Evolutionary conservation across 2,888 invertebrate genomes (phyloP), one percentile per base, ranked within the genome.

Genomic region (Drosophila kuntzei): DNA sequence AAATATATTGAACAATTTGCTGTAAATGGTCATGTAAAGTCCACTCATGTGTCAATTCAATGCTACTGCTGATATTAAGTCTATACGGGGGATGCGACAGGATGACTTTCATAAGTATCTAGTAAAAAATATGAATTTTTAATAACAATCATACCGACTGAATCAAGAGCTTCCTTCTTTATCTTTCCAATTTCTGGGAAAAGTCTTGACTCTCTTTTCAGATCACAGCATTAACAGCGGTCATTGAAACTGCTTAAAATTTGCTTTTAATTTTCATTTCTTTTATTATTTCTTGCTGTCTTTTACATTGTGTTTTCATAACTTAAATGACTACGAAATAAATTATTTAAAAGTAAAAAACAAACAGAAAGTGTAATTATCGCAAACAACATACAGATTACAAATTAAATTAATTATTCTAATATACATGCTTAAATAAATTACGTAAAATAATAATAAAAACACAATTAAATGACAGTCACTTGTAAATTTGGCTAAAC

Each of bases 261-360:
- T 0, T 14, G 14, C n/a, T 41, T 39, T 44, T 27, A 2, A 29
- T 54, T 44, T 58, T 53, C 27, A 29, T 46, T 58, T 58, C 34
- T 43, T 69, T 49, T 59, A 60, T 65, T 49, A 37, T 58, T 58
- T 57, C 34, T 50, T 61, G 34, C 29, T 71, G 47, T 37, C 46
- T 47, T 53, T 57, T 75, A 76, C 76, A 76, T 54, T 43, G 46
- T 63, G 43, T 49, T 60, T 58, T 41, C 16, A 57, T 66, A 60
- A 32, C 61, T 66, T 71, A 75, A 20, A 18, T 46, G 59, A 43
- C 54, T 66, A 72, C 14, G 20, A 65, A 84, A 84, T 84, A 84
- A 84, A 80, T 88, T 70, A 86, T 66, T 76, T 84, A 88, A 86
- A 84, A 84, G 71, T 84, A 84, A 80, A 72, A 84, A 83, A 88